phyloP scores from a whole-genome alignment of 2,888 invertebrate species.

The Chalcis sispes region DNA sequence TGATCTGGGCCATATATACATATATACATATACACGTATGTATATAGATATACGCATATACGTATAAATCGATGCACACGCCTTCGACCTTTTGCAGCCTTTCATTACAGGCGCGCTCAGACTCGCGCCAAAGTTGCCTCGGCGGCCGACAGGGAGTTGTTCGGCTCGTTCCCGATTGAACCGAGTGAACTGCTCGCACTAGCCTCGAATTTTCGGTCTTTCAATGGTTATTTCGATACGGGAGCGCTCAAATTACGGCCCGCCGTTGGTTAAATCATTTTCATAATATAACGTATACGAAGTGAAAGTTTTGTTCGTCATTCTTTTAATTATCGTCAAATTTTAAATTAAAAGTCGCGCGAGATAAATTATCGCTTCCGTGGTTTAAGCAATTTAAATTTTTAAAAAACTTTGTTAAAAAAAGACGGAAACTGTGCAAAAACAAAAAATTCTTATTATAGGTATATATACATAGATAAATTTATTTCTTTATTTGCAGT shows the following conservation, averaged over 20 bases:
- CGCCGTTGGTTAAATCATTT: constrained; percentile 20
- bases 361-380: too few relatives aligned
- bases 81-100: constrained; percentile 19
- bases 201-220: too few relatives aligned
- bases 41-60: too few relatives aligned
- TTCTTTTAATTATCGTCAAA: constrained; percentile 3
- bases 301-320: constrained; percentile 30
- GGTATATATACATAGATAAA: too few relatives aligned
- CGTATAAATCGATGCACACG: not conserved
- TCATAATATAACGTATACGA: not conserved
- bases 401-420: too few relatives aligned
- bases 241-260: not conserved
- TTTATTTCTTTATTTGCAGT: not conserved
- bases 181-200: not conserved
- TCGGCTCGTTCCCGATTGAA: constrained; percentile 10
- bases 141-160: constrained; percentile 11
- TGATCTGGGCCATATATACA: not conserved
- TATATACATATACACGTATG: not conserved
- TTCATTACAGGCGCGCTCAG: constrained; percentile 21
- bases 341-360: too few relatives aligned
- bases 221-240: constrained; percentile 15
- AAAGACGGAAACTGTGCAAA: too few relatives aligned
- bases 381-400: too few relatives aligned
- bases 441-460: too few relatives aligned
- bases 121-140: not conserved